These are phyloP conservation scores for Regulus satrapa DNA, from an alignment of 2,113 vertebrate species.

Conservation along the genomic window DNA sequence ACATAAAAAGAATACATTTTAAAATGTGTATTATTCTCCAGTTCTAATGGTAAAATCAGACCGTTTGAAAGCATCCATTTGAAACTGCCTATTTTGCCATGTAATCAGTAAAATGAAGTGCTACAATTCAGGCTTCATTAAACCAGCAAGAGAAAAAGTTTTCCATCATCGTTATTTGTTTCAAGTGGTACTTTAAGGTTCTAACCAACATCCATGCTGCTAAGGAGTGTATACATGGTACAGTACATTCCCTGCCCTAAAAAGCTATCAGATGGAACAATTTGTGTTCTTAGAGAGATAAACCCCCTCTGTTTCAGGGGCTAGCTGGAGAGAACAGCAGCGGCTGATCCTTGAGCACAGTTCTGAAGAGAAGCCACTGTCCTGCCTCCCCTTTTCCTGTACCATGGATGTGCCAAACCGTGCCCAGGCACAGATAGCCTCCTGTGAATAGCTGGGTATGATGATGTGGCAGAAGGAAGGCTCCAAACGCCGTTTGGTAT, in stretches of 20 bases:
- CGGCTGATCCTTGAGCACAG: background rate
- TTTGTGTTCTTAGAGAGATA: background rate
- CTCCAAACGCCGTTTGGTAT: background rate
- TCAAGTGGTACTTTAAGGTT: background rate
- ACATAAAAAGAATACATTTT: background rate
- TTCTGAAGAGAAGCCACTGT: fast-evolving
- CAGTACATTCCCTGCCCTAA: background rate
- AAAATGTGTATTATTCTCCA: background rate
- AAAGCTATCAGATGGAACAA: background rate
- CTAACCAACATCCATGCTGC: background rate
- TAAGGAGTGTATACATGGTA: background rate
- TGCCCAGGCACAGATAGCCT: no score
- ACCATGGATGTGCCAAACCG: fast-evolving
- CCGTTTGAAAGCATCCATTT: background rate
- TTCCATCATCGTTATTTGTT: background rate
- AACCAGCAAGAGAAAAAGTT: background rate
- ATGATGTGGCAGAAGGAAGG: background rate
- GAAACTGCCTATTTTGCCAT: background rate
- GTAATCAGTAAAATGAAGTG: background rate
- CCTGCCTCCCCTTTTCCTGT: no score
- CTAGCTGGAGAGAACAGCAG: background rate
- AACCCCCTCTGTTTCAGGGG: background rate
- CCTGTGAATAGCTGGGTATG: fast-evolving
- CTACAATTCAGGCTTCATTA: background rate
- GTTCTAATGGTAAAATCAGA: background rate